phyloP scores from a whole-genome alignment of 2,888 invertebrate genomes.

The Hesperia comma region DNA sequence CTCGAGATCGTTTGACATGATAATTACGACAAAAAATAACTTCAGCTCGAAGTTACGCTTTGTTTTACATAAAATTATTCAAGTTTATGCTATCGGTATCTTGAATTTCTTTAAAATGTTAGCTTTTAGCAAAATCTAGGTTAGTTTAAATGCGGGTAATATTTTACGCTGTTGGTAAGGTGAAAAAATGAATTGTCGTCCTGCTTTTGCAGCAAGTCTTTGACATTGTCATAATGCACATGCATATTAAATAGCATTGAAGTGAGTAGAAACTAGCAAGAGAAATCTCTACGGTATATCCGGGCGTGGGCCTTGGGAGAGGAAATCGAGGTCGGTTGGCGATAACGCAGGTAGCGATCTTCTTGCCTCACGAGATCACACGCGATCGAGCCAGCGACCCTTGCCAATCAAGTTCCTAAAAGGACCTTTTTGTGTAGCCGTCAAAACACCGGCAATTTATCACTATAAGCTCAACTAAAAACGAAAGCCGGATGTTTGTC shows the following conservation, averaged over 20 bases:
- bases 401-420: slow-evolving; percentile 36
- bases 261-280: slow-evolving; percentile 68
- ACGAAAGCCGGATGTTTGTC: slow-evolving; percentile 78
- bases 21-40: slow-evolving; percentile 46
- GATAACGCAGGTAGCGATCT: slow-evolving; percentile 62
- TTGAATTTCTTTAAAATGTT: background rate
- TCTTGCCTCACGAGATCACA: slow-evolving; percentile 22
- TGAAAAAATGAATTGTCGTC: slow-evolving; percentile 11
- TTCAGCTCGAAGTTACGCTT: slow-evolving; percentile 32
- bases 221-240: background rate
- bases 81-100: background rate
- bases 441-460: slow-evolving; percentile 24
- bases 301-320: slow-evolving; percentile 67
- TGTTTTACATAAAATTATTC: slow-evolving; percentile 31
- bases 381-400: slow-evolving; percentile 29
- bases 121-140: background rate
- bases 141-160: slow-evolving; percentile 45
- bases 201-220: slow-evolving; percentile 6
- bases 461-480: slow-evolving; percentile 45
- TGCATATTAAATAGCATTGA: slow-evolving; percentile 58
- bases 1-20: slow-evolving; percentile 53
- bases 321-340: slow-evolving; percentile 59
- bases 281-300: slow-evolving; percentile 71
- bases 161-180: slow-evolving; percentile 48
- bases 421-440: slow-evolving; percentile 34